phyloP scores from a whole-genome alignment of 2,888 invertebrate genomes.

The Tribolium freemani region DNA sequence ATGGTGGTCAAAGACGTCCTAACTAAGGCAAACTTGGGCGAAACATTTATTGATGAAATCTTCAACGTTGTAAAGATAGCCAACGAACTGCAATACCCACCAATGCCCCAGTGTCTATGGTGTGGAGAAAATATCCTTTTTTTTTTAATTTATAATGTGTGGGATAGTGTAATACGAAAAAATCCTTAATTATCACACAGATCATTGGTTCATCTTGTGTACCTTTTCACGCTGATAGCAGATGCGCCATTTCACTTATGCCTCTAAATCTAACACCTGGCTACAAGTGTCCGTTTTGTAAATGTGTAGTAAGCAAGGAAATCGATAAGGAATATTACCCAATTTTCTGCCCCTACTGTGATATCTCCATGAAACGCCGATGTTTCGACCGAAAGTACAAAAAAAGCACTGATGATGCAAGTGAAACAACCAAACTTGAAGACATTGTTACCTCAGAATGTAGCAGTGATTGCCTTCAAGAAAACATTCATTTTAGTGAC shows the following conservation, averaged over 20 bases:
- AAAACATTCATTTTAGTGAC: conserved; percentile 46
- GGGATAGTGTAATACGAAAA: neutral
- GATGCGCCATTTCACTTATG: conserved; percentile 63
- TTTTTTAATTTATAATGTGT: neutral
- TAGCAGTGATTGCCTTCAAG: conserved; percentile 52
- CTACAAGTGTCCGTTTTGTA: conserved; percentile 62
- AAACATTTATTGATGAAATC: conserved; percentile 58
- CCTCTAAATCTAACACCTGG: conserved; percentile 60
- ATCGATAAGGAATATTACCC: conserved; percentile 53
- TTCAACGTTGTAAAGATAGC: conserved; percentile 56
- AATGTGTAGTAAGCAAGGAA: conserved; percentile 58
- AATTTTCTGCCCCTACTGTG: conserved; percentile 63
- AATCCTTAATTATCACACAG: conserved; percentile 49
- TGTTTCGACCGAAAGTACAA: conserved; percentile 36
- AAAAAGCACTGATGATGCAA: conserved; percentile 24
- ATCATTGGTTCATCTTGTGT: conserved; percentile 61
- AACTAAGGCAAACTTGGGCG: conserved; percentile 59
- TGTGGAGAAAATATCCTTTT: conserved; percentile 64
- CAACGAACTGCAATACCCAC: conserved; percentile 59
- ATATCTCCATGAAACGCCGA: conserved; percentile 58
- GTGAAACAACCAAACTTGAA: conserved; percentile 20
- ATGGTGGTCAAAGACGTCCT: conserved; percentile 58
- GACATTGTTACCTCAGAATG: conserved; percentile 46
- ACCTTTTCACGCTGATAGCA: conserved; percentile 60
- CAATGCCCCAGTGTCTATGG: conserved; percentile 58